These are phyloP conservation scores for Synergus umbraculus DNA, from an alignment of 2,888 invertebrate genomes.

Conservation along the genomic window DNA sequence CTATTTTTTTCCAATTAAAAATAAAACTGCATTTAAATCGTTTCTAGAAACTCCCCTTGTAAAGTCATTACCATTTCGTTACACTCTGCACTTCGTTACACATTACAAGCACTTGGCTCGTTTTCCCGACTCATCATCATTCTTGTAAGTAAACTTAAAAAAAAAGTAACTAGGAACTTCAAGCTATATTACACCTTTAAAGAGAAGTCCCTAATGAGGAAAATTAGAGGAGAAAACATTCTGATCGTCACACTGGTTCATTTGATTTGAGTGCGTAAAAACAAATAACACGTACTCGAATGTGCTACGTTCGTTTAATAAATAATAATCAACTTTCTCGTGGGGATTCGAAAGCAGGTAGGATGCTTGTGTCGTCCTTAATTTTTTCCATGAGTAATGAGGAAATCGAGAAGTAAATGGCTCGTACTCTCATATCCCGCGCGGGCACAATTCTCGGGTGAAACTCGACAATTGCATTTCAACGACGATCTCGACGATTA, in stretches of 20 bases:
- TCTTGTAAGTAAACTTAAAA: not conserved
- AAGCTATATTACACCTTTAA: not conserved
- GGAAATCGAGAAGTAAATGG: conserved; percentile 52
- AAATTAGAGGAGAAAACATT: conserved; percentile 7
- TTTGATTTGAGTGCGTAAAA: conserved; percentile 5
- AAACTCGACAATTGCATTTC: conserved; percentile 28
- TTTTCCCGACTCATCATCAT: not conserved
- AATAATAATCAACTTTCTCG: conserved; percentile 26
- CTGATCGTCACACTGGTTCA: not conserved
- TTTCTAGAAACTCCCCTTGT: not conserved
- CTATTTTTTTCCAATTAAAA: not conserved
- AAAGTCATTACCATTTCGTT: not conserved
- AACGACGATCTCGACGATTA: conserved; percentile 17
- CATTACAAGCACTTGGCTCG: not conserved
- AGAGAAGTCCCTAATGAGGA: not conserved
- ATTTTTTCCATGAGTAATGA: conserved; percentile 45
- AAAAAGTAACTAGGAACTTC: not conserved
- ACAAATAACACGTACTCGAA: not conserved
- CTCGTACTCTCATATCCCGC: conserved; percentile 43
- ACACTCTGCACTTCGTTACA: not conserved
- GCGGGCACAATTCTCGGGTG: conserved; percentile 35
- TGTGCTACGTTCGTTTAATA: not conserved
- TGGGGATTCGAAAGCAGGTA: not conserved
- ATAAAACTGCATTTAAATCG: not conserved
- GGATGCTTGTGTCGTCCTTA: conserved; percentile 41